These are phyloP conservation scores for Rallus crepitans DNA, from an alignment of 2,797 vertebrate genomes.

Conservation along the genomic window DNA sequence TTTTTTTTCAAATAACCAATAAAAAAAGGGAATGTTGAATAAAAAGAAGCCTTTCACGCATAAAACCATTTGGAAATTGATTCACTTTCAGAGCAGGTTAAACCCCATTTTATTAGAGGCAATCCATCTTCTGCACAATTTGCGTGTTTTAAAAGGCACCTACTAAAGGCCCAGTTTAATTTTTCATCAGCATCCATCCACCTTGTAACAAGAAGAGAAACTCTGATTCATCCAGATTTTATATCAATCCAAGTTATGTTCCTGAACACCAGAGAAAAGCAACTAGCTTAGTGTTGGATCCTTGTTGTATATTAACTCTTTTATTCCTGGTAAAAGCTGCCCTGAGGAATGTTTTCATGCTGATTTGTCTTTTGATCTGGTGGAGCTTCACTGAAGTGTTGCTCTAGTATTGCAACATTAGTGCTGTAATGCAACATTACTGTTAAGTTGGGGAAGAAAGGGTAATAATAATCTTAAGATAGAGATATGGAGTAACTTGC, in stretches of 20 bases:
- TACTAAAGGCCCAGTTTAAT: background rate
- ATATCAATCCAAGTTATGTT: background rate
- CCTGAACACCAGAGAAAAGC: background rate
- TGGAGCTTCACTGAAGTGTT: background rate
- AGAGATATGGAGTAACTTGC: constrained; percentile 4
- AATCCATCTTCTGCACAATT: background rate
- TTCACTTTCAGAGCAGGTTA: background rate
- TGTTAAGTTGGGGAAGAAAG: background rate
- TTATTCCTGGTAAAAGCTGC: background rate
- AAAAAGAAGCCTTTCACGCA: background rate
- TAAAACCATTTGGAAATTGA: background rate
- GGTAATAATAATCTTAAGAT: background rate
- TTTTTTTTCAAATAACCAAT: background rate
- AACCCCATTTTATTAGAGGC: background rate
- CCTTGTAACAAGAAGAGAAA: background rate
- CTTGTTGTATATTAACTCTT: background rate
- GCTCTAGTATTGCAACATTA: background rate
- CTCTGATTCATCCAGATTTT: background rate
- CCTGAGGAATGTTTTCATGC: background rate
- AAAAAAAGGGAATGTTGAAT: background rate
- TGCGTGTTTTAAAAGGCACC: background rate
- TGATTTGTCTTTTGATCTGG: background rate
- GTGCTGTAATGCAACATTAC: background rate
- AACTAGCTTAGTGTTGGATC: background rate
- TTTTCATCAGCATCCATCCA: background rate